These are phyloP conservation scores for Dryomyza anilis DNA, from an alignment of 2,888 invertebrate species.

Conservation along the genomic window DNA sequence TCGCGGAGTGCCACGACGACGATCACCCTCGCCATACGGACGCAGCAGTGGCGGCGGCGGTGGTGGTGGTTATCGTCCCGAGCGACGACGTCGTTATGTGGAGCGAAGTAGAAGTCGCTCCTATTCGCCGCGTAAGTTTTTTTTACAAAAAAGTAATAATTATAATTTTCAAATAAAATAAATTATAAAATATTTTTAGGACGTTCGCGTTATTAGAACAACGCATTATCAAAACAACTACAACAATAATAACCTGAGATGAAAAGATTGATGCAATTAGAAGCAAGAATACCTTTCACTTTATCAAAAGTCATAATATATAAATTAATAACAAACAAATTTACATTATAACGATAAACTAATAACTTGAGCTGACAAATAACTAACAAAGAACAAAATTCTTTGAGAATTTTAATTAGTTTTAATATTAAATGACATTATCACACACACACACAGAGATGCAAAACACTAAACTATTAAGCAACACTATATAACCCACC, in stretches of 20 bases:
- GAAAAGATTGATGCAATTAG: conserved; percentile 14
- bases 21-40: conserved; percentile 43
- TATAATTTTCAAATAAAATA: neutral
- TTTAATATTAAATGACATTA: neutral
- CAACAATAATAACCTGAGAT: conserved; percentile 8
- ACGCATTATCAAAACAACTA: neutral
- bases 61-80: conserved; percentile 38
- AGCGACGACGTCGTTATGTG: conserved; percentile 41
- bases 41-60: no score
- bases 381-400: neutral
- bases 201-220: conserved; percentile 42
- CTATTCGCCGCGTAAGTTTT: conserved; percentile 46
- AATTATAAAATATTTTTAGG: conserved; percentile 37
- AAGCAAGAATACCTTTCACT: neutral
- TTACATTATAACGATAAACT: no score
- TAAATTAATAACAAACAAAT: no score
- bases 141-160: neutral
- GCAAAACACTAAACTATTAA: neutral
- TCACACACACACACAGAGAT: neutral
- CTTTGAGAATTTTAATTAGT: neutral
- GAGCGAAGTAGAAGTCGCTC: conserved; percentile 52
- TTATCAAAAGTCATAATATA: no score
- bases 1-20: conserved; percentile 36
- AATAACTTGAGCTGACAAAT: no score
- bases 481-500: neutral